Conservation (phyloP, 2,113 vertebrate genomes). For the Orycteropus afer region DNA sequence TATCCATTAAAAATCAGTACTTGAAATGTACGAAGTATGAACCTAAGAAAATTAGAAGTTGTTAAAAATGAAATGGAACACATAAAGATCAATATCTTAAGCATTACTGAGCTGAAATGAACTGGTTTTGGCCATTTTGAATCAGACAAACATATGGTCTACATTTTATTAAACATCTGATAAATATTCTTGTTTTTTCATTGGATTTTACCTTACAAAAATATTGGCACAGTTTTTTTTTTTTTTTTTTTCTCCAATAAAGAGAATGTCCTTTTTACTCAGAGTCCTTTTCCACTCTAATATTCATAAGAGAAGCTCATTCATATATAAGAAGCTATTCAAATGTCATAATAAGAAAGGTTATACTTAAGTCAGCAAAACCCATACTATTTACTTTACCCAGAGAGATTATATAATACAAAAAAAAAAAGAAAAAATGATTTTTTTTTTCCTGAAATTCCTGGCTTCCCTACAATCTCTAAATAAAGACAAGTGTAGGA, state of each 20-base stretch:
- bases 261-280: not conserved
- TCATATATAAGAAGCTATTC: not conserved
- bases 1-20: too few species aligned
- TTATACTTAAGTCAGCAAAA: not conserved
- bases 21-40: too few species aligned
- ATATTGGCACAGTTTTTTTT: not conserved
- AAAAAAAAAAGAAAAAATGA: too few species aligned
- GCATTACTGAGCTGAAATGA: too few species aligned
- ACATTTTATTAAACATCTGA: not conserved
- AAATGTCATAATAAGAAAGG: not conserved
- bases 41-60: too few species aligned
- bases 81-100: too few species aligned
- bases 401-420: slow-evolving; percentile 51
- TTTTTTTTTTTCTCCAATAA: not conserved
- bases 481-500: slow-evolving; percentile 76
- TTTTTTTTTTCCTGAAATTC: slow-evolving; percentile 11
- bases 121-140: too few species aligned
- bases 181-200: not conserved
- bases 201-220: not conserved
- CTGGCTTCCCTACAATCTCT: slow-evolving; percentile 61
- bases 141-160: too few species aligned
- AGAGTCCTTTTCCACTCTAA: not conserved
- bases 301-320: not conserved
- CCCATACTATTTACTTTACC: not conserved
- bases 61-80: too few species aligned